Conservation (phyloP, 2,888 invertebrate species). For the Parelbella ahira region DNA sequence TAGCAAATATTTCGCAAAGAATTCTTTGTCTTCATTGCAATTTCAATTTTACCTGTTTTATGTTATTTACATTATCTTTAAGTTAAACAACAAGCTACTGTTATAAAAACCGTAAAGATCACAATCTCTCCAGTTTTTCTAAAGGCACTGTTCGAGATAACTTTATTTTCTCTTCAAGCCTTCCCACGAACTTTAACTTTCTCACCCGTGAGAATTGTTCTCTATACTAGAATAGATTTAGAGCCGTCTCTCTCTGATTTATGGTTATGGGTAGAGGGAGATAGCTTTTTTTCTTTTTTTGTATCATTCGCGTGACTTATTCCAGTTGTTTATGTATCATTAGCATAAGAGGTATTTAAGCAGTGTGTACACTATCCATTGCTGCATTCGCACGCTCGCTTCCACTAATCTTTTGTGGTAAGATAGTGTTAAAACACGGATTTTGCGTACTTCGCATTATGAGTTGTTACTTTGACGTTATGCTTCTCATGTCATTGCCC, state of each 20-base stretch:
- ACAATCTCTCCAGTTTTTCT: conserved; percentile 24
- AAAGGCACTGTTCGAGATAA: conserved; percentile 25
- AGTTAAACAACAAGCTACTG: conserved; percentile 14
- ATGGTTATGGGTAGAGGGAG: conserved; percentile 12
- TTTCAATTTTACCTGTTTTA: no score
- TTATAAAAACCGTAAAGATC: conserved; percentile 25
- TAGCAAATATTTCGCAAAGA: no score
- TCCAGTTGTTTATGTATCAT: conserved; percentile 20
- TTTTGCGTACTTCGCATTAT: conserved; percentile 1
- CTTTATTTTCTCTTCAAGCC: conserved; percentile 32
- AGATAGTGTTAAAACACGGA: no score
- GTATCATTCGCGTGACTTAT: conserved; percentile 24
- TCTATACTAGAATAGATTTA: conserved; percentile 18
- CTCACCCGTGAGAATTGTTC: conserved; percentile 44
- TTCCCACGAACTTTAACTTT: conserved; percentile 58
- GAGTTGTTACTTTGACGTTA: conserved; percentile 4
- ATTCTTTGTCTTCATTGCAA: no score
- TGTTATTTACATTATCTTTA: conserved; percentile 14
- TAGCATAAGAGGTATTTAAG: conserved; percentile 9
- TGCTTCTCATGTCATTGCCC: conserved; percentile 2
- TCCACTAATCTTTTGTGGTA: no score
- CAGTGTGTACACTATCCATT: conserved; percentile 6
- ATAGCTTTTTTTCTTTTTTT: conserved; percentile 15
- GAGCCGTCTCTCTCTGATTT: conserved; percentile 24
- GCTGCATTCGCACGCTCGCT: no score